Evolutionary conservation across 2,797 vertebrate species (phyloP), one percentile per base, ranked within the genome.

Genomic region (Carcharodon carcharias): DNA sequence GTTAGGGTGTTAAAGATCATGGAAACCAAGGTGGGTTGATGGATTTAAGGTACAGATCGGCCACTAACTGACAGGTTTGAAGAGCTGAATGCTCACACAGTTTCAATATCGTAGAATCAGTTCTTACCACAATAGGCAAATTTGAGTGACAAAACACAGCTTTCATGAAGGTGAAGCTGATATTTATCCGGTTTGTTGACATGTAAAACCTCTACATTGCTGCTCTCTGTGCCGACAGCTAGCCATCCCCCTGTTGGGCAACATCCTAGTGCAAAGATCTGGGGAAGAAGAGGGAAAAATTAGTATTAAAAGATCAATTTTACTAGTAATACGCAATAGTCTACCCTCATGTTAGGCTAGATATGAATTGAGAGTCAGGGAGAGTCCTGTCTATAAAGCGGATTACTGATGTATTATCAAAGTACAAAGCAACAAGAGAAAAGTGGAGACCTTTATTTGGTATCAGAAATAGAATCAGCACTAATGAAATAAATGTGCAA

Each of bases 61-160:
- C 61, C 88, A 91, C 4, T 2, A 88, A 56, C 50, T 91, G 35
- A 35, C 1, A 91, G n/a, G 85, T 23, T 82, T 21, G 16, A 40
- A 18, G 16, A 18, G 40, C 40, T 45, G 16, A 82, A 82, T 26
- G 67, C 26, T 26, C 23, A 63, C 18, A 67, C 23, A 69, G 67
- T 35, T 35, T 12, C 9, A 58, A 91, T 35, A 91, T 40, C 50
- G 35, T 14, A 21, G 35, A 91, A n/a, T 45, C 7, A 35, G 67
- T 3, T 16, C 97, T 91, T 97, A 99, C 98, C 98, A 0, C 98
- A 98, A 56, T 98, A 98, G 96, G 98, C 98, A 0, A 98, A 98
- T 45, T 93, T 93, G 91, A 93, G 91, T 7, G 91, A 93, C 35
- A 93, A 61, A 93, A 93, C 91, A 45, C 96, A 97, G 96, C 97